These are phyloP conservation scores for Protobothrops mucrosquamatus DNA, from an alignment of 2,113 vertebrate species.

Conservation along the genomic window DNA sequence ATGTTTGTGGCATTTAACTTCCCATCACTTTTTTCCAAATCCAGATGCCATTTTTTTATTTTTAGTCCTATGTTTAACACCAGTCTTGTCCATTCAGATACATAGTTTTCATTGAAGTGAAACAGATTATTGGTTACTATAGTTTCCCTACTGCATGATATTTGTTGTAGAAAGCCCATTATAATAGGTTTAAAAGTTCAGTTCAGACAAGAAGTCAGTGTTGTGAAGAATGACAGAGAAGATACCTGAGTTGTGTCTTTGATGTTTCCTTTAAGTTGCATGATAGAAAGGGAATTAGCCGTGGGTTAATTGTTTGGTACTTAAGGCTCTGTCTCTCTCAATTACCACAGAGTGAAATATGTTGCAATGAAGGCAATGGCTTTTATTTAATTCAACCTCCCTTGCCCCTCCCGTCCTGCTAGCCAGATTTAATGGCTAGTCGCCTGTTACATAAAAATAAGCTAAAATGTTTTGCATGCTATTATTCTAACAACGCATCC, in stretches of 20 bases:
- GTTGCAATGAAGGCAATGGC: slow-evolving; percentile 39
- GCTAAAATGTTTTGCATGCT: slow-evolving; percentile 15
- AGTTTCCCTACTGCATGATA: slow-evolving; percentile 76
- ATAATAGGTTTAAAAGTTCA: slow-evolving; percentile 67
- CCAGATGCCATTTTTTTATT: slow-evolving; percentile 54
- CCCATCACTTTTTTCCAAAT: slow-evolving; percentile 35
- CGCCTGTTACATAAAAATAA: not conserved
- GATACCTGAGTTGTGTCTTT: slow-evolving; percentile 63
- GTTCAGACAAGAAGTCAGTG: slow-evolving; percentile 64
- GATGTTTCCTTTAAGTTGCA: slow-evolving; percentile 60
- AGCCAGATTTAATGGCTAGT: slow-evolving; percentile 42
- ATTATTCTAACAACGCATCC: slow-evolving; percentile 15
- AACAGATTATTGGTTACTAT: slow-evolving; percentile 81
- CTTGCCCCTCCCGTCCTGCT: not conserved
- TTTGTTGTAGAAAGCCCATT: slow-evolving; percentile 60
- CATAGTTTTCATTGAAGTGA: slow-evolving; percentile 79
- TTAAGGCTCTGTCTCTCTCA: slow-evolving; percentile 44
- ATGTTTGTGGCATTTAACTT: slow-evolving; percentile 59
- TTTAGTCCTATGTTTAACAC: slow-evolving; percentile 64
- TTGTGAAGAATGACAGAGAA: slow-evolving; percentile 55
- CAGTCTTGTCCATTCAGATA: slow-evolving; percentile 75
- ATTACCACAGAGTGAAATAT: slow-evolving; percentile 38
- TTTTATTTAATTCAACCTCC: slow-evolving; percentile 49
- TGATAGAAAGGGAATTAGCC: slow-evolving; percentile 60
- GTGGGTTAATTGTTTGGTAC: slow-evolving; percentile 51